phyloP scores from a whole-genome alignment of 2,888 invertebrate genomes.

The Folsomia candida region DNA sequence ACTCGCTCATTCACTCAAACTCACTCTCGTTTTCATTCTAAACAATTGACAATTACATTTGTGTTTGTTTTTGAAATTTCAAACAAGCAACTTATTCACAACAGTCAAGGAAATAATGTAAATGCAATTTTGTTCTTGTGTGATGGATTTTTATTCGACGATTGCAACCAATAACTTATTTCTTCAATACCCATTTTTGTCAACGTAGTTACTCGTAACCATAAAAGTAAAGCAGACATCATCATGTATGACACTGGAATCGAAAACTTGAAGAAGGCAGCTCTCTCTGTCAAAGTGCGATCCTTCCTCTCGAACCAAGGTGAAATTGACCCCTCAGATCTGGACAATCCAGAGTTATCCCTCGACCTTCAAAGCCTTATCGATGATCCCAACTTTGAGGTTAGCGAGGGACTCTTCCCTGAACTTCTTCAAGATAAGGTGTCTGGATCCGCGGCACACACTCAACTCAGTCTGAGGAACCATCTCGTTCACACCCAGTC shows the following conservation, averaged over 20 bases:
- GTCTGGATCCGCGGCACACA: constrained; percentile 20
- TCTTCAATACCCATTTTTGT: too few species aligned
- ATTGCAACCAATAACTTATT: too few species aligned
- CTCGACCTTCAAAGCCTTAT: constrained; percentile 88
- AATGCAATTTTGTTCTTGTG: too few species aligned
- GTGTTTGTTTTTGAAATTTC: too few species aligned
- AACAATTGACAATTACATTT: constrained; percentile 2
- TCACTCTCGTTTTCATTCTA: constrained; percentile 1
- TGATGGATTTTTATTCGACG: neutral
- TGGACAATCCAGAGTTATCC: constrained; percentile 88
- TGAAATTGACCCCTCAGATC: constrained; percentile 73
- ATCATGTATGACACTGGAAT: constrained; percentile 79
- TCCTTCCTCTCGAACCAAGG: constrained; percentile 53
- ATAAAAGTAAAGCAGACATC: constrained; percentile 55
- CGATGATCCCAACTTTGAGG: constrained; percentile 76
- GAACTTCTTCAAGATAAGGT: constrained; percentile 67
- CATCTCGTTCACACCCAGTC: constrained; percentile 6
- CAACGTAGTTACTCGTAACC: neutral
- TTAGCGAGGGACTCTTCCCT: constrained; percentile 75
- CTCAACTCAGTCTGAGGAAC: constrained; percentile 28
- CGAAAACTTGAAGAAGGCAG: constrained; percentile 61
- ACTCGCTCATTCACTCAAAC: too few species aligned
- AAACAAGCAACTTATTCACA: too few species aligned
- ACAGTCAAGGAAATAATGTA: too few species aligned
- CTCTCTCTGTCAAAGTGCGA: constrained; percentile 52